These are phyloP conservation scores for Paraescarpia echinospica DNA, from an alignment of 1,140 invertebrate species.

Conservation along the genomic window DNA sequence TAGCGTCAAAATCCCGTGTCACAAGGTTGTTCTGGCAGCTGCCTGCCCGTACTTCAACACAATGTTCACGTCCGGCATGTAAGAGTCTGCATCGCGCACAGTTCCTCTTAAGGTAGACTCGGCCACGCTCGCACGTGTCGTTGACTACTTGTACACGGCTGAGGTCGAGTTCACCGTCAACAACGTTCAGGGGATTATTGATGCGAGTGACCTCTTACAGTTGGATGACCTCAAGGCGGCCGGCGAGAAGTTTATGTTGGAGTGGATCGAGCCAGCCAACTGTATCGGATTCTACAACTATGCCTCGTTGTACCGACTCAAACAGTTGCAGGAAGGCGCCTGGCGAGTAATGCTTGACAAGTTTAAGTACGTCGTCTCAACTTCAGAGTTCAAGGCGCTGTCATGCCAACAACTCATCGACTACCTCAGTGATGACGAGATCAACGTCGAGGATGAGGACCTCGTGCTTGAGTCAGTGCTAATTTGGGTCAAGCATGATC, in stretches of 20 bases:
- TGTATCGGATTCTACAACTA: conserved; percentile 16
- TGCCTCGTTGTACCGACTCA: neutral
- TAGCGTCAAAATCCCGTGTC: conserved; percentile 28
- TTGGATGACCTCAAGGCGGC: conserved; percentile 7
- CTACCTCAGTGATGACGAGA: neutral
- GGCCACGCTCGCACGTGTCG: neutral
- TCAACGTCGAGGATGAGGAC: neutral
- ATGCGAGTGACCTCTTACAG: conserved; percentile 6
- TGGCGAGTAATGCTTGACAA: neutral
- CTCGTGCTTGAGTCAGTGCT: neutral
- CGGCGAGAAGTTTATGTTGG: neutral
- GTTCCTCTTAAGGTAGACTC: neutral
- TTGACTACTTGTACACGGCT: conserved; percentile 16
- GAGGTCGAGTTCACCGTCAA: conserved; percentile 4
- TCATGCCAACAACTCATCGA: neutral
- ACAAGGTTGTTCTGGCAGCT: conserved; percentile 29
- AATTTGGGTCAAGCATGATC: neutral
- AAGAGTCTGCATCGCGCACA: too few relatives aligned
- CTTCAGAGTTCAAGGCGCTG: neutral
- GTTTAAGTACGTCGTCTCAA: neutral
- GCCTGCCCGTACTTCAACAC: conserved; percentile 32
- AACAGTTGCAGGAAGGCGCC: neutral
- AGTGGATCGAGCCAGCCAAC: neutral
- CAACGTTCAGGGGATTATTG: neutral
- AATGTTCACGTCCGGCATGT: conserved; percentile 23